These are phyloP conservation scores for Tychaedon coryphoeus DNA, from an alignment of 2,113 vertebrate species.

Conservation along the genomic window DNA sequence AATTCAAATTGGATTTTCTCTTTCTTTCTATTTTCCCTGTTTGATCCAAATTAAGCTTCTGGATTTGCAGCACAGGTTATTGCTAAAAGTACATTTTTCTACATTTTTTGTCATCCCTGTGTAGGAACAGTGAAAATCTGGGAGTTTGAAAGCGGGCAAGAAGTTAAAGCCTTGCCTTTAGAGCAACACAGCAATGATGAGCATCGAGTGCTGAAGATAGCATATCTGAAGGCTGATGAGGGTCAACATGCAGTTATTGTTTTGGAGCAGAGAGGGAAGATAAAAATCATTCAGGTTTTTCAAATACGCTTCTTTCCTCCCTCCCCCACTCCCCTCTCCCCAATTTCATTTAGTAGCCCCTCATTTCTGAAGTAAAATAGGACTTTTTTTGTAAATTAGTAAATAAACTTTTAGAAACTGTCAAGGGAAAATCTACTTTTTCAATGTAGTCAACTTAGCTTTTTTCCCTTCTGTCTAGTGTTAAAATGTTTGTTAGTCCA, in stretches of 20 bases:
- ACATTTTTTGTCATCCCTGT: neutral
- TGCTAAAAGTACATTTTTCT: neutral
- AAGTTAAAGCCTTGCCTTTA: constrained; percentile 59
- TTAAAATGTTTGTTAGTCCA: neutral
- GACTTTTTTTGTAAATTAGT: neutral
- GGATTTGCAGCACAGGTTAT: neutral
- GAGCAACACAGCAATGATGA: constrained; percentile 39
- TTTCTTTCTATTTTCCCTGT: neutral
- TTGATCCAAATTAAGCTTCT: neutral
- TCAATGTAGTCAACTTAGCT: neutral
- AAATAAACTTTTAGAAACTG: neutral
- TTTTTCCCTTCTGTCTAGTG: neutral
- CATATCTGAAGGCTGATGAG: constrained; percentile 56
- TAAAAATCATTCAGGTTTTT: constrained; percentile 74
- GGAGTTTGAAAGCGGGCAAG: constrained; percentile 72
- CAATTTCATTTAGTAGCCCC: neutral
- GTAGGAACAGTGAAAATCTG: constrained; percentile 73
- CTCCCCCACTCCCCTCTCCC: no score
- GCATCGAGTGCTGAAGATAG: constrained; percentile 12
- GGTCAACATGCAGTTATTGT: constrained; percentile 54
- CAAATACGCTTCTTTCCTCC: neutral
- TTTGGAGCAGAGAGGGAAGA: constrained; percentile 63
- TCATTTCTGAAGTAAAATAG: neutral
- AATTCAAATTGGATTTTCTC: neutral
- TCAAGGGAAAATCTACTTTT: neutral